Percentiles rank a stretch among this genome's conserved stretches.
These are phyloP conservation scores for Aethina tumida DNA, from an alignment of 1,140 invertebrate genomes.

Conservation along the genomic window DNA sequence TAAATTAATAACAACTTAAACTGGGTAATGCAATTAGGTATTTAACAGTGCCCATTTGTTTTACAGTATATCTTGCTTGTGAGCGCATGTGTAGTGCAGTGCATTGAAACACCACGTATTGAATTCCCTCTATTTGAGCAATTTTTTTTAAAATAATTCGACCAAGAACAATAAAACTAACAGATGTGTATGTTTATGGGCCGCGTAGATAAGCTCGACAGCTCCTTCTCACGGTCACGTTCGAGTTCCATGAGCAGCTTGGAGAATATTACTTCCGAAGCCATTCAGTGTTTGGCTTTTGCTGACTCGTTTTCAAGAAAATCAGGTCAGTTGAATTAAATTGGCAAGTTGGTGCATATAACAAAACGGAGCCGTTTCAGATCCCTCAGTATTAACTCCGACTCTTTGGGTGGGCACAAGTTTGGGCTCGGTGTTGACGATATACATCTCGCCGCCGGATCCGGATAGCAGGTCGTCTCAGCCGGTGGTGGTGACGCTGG, in stretches of 20 bases:
- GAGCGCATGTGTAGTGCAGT: constrained; percentile 18
- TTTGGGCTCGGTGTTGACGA: constrained; percentile 86
- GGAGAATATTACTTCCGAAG: constrained; percentile 92
- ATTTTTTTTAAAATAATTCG: constrained; percentile 28
- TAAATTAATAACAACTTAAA: no score
- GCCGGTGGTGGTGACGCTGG: constrained; percentile 82
- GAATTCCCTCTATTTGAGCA: no score
- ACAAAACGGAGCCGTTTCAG: constrained; percentile 40
- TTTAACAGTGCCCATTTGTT: no score
- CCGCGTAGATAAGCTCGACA: constrained; percentile 90
- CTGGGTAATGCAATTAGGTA: no score
- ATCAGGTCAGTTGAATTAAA: constrained; percentile 53
- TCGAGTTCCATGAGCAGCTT: constrained; percentile 95
- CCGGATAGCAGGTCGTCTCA: constrained; percentile 72
- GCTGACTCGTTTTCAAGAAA: constrained; percentile 92
- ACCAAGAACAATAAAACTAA: no score
- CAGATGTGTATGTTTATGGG: constrained; percentile 45
- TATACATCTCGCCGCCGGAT: constrained; percentile 78
- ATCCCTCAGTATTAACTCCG: constrained; percentile 61
- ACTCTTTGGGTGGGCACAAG: constrained; percentile 95
- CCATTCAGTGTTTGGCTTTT: constrained; percentile 91
- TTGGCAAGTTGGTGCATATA: not conserved
- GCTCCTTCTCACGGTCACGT: constrained; percentile 87
- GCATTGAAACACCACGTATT: no score
- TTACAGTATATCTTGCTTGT: constrained; percentile 14